A percentile compares a stretch with the other conserved stretches of the same genome.
Evolutionary conservation across 2,113 vertebrate species (phyloP).

Genomic region (Puffinus mauretanicus): DNA sequence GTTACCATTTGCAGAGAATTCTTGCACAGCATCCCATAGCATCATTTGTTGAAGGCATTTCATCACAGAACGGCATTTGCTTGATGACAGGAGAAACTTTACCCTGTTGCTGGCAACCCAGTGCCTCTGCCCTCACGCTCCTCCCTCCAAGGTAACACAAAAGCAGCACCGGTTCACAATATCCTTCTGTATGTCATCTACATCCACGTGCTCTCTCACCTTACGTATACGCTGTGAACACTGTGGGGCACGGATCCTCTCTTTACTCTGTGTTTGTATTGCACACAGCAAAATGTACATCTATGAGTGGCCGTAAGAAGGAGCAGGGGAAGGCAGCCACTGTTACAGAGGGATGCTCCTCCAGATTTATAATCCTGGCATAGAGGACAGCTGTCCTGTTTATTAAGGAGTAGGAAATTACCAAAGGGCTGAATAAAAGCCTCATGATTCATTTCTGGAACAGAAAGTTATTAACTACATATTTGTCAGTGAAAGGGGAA

Average conservation of each 20-base stretch:
- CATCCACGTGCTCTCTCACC: too few species aligned
- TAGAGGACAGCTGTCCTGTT: neutral
- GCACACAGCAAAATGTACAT: neutral
- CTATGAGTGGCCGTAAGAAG: fast-evolving
- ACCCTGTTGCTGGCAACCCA: neutral
- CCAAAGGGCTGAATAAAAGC: neutral
- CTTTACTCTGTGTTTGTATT: neutral
- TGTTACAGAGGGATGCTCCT: neutral
- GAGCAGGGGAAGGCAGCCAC: neutral
- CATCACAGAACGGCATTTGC: neutral
- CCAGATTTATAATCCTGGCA: neutral
- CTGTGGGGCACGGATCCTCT: fast-evolving
- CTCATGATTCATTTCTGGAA: neutral
- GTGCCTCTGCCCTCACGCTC: neutral
- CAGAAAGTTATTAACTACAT: neutral
- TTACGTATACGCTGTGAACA: fast-evolving
- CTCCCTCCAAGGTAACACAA: neutral
- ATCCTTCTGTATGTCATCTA: neutral
- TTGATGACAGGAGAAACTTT: neutral
- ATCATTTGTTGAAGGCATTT: neutral
- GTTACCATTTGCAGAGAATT: neutral
- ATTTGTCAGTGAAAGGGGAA: neutral
- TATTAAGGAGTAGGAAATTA: neutral
- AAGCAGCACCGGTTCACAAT: fast-evolving
- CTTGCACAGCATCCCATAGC: neutral